Conservation (phyloP, 1,140 invertebrate genomes). For the Centruroides vittatus region DNA sequence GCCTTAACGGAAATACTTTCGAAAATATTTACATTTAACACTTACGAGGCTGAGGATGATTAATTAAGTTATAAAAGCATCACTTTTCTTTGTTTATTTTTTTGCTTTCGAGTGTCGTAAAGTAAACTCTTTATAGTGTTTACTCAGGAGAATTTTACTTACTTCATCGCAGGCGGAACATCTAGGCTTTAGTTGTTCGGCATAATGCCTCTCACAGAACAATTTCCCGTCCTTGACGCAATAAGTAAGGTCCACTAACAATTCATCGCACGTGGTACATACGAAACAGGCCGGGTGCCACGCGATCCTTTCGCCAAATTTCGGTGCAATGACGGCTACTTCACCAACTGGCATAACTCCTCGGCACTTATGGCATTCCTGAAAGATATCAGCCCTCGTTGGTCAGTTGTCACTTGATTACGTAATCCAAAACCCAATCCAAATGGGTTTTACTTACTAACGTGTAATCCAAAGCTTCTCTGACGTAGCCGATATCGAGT, state of each 20-base stretch:
- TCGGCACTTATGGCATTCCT: conserved; percentile 50
- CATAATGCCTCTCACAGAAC: conserved; percentile 87
- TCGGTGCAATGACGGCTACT: conserved; percentile 52
- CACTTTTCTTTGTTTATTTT: too few species aligned
- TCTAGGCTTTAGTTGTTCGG: conserved; percentile 77
- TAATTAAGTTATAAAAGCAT: too few species aligned
- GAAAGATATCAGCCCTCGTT: conserved; percentile 5
- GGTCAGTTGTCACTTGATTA: too few species aligned
- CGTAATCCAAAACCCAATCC: too few species aligned
- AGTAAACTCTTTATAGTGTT: too few species aligned
- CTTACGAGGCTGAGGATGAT: too few species aligned
- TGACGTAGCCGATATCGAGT: conserved; percentile 74
- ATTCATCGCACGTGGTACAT: conserved; percentile 66
- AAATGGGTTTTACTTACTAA: conserved; percentile 29
- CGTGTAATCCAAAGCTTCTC: conserved; percentile 33
- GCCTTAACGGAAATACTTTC: too few species aligned
- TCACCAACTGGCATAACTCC: conserved; percentile 45
- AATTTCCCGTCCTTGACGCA: conserved; percentile 71
- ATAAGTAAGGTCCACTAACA: conserved; percentile 83
- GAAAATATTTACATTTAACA: too few species aligned
- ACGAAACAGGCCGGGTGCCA: conserved; percentile 83
- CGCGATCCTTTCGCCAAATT: conserved; percentile 43
- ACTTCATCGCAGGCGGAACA: conserved; percentile 92
- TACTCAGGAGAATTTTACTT: conserved; percentile 28
- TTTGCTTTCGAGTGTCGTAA: too few species aligned